phyloP scores from a whole-genome alignment of 1,140 invertebrate genomes.

The Drosophila suzukii region DNA sequence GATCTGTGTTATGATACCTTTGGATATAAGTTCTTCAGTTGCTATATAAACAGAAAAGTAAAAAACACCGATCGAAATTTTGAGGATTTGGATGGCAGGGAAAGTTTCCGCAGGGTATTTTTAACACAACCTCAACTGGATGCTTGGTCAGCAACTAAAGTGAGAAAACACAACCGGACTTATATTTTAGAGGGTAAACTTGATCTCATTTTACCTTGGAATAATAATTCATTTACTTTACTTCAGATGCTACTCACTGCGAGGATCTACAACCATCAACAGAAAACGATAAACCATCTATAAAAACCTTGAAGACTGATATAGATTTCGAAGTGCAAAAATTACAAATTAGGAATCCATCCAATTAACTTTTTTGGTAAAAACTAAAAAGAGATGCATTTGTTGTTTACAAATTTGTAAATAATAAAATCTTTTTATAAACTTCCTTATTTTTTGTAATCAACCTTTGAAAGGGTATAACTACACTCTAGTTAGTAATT shows the following conservation, averaged over 20 bases:
- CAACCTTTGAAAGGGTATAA: slow-evolving; percentile 16
- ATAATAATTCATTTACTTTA: background rate
- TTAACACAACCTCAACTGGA: slow-evolving; percentile 10
- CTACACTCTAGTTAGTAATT: background rate
- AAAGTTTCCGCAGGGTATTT: background rate
- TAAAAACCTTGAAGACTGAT: background rate
- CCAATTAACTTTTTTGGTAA: too few species aligned
- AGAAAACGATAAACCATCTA: background rate
- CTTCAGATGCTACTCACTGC: slow-evolving; percentile 6
- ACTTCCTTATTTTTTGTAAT: background rate
- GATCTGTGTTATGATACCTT: background rate
- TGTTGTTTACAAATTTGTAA: background rate
- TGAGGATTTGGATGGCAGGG: background rate
- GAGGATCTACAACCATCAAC: background rate
- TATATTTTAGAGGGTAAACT: slow-evolving; percentile 4
- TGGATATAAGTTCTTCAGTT: background rate
- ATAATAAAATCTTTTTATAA: background rate
- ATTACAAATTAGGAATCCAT: background rate
- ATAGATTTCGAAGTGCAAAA: slow-evolving; percentile 10
- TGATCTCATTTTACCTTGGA: too few species aligned
- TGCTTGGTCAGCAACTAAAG: slow-evolving; percentile 6
- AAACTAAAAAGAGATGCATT: too few species aligned
- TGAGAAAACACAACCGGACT: slow-evolving; percentile 12
- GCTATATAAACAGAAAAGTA: background rate
- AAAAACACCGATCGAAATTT: slow-evolving; percentile 3